Base-by-base conservation (phyloP, 2,888 invertebrate species). In the Agriopis leucophaearia region DNA sequence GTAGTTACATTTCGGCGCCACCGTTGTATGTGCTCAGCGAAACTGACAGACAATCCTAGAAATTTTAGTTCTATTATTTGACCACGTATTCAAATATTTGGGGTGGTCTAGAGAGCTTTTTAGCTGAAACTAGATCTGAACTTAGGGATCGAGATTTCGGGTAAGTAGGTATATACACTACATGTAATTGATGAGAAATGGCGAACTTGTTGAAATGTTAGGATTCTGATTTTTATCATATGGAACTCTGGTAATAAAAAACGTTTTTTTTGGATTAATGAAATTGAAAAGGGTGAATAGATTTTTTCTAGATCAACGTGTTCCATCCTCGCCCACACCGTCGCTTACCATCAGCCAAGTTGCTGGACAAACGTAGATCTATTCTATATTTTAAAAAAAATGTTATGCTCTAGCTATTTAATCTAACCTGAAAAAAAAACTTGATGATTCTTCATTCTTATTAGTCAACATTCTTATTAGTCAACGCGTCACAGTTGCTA, bases 91-190 rank as follows among this genome's bases (percentile, higher is more conserved):
- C 7, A n/a, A 15, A 6, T 35, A 36, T 40, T 18, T 50, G 42
- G 48, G 47, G 18, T 16, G 51, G 50, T 56, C 13, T 55, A 55
- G 15, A 10, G 16, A 47, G 48, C 48, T 50, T 48, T 48, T 3
- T 59, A 27, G 52, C 64, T 16, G 8, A 10, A 59, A 40, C 36
- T 38, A 58, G 54, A 48, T 55, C 60, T 66, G 60, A 60, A 54
- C 59, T 65, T 42, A 40, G n/a, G 38, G 48, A 15, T 56, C 35
- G 50, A 67, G 63, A 18, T 36, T 55, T 51, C 52, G 44, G 55
- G 55, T 55, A 55, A 55, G 44, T 42, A 55, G 40, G 42, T 35
- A 51, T 18, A 8, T 40, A 13, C n/a, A n/a, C 10, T 54, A 16
- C 27, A n/a, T 10, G 9, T 40, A 55, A 40, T 18, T 35, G 47